Evolutionary conservation across 2,113 vertebrate species (phyloP).

Genomic region (Gymnobelideus leadbeateri): DNA sequence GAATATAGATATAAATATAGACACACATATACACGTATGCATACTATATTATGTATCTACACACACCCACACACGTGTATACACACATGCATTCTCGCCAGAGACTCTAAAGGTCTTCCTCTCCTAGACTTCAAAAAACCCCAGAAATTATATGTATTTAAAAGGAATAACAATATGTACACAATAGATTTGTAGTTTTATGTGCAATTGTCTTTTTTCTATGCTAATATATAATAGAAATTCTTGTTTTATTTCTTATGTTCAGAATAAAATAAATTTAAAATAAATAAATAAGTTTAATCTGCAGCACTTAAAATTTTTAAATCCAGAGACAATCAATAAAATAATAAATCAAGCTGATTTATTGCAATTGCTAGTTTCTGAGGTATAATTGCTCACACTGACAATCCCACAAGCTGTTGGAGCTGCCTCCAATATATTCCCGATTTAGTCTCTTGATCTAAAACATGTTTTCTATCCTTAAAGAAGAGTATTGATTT

Average conservation of each 20-base stretch:
- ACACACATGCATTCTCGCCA: no score
- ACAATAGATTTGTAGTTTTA: neutral
- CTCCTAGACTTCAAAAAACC: no score
- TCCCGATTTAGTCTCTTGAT: neutral
- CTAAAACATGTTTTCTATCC: conserved; percentile 36
- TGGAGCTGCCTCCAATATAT: neutral
- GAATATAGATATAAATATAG: no score
- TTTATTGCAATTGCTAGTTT: neutral
- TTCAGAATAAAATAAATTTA: neutral
- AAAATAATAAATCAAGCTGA: neutral
- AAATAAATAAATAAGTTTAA: neutral
- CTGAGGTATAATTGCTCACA: neutral
- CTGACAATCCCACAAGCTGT: neutral
- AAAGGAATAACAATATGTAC: neutral
- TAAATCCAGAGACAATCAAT: neutral
- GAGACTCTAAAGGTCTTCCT: no score
- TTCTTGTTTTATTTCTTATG: neutral
- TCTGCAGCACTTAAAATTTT: neutral
- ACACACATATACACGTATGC: no score
- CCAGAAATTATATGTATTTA: no score
- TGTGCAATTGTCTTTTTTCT: neutral
- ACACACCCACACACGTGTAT: no score
- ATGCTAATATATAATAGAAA: neutral
- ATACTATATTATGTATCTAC: no score
- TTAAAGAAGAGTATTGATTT: conserved; percentile 14